phyloP scores from a whole-genome alignment of 35 echinoderm and acorn worm genomes.

The Heliocidaris erythrogramma region DNA sequence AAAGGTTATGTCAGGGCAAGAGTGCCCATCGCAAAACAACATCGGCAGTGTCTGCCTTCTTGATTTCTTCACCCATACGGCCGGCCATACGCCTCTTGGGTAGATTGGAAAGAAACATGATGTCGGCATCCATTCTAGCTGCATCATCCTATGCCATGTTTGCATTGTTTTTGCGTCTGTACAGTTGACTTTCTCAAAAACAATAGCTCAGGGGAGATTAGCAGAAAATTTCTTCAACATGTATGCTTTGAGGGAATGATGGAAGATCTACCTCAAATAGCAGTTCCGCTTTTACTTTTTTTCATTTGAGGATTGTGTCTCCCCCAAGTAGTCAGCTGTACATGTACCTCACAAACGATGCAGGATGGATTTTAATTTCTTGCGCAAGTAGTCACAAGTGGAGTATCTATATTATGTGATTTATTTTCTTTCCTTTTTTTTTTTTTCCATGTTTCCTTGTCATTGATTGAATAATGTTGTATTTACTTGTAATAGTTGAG shows the following conservation, averaged over 20 bases:
- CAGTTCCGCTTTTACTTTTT: not conserved
- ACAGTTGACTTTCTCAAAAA: not conserved
- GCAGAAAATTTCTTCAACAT: no score
- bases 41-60: constrained; percentile 14
- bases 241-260: no score
- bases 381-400: constrained; percentile 39
- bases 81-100: not conserved
- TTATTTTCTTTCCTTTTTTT: constrained; percentile 9
- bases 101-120: not conserved
- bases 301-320: not conserved
- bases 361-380: not conserved
- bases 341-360: not conserved
- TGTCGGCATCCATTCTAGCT: not conserved
- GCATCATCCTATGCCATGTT: not conserved
- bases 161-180: not conserved
- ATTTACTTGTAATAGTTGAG: constrained; percentile 47
- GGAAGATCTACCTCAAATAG: no score
- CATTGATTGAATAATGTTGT: constrained; percentile 50
- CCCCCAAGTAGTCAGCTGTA: constrained; percentile 17
- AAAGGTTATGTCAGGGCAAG: constrained; percentile 37
- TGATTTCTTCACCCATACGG: constrained; percentile 3
- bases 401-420: constrained; percentile 27
- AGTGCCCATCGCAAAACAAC: not conserved
- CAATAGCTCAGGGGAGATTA: no score
- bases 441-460: not conserved